These are phyloP conservation scores for Brachypteracias leptosomus DNA, from an alignment of 2,113 vertebrate species.

Conservation along the genomic window DNA sequence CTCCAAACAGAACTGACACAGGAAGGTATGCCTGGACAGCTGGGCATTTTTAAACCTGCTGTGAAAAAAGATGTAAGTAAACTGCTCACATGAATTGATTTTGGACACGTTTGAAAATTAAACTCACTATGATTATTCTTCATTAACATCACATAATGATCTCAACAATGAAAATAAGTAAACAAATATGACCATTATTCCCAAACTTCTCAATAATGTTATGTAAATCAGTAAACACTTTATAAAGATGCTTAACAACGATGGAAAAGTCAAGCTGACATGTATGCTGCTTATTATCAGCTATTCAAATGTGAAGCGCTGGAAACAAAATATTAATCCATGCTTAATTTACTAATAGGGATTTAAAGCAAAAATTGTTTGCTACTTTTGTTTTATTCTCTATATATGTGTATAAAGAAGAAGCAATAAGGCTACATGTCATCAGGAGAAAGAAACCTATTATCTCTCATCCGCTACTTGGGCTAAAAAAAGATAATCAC, in stretches of 20 bases:
- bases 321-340: conserved; percentile 32
- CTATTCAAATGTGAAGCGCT: background rate
- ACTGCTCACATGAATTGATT: background rate
- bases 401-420: background rate
- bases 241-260: conserved; percentile 8
- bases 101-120: background rate
- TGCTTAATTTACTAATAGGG: conserved; percentile 9
- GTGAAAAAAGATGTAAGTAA: background rate
- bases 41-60: background rate
- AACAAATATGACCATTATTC: background rate
- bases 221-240: background rate
- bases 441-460: background rate
- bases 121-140: background rate
- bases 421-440: background rate
- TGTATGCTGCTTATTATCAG: background rate
- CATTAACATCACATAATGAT: background rate
- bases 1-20: background rate
- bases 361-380: conserved; percentile 19
- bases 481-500: background rate
- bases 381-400: background rate
- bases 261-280: background rate
- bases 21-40: background rate
- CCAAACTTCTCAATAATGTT: background rate
- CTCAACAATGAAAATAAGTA: background rate
- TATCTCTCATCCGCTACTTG: background rate